Percentiles rank a stretch among this genome's conserved stretches.
phyloP scores from a whole-genome alignment of 2,888 invertebrate species.

The Phorcus lineatus region DNA sequence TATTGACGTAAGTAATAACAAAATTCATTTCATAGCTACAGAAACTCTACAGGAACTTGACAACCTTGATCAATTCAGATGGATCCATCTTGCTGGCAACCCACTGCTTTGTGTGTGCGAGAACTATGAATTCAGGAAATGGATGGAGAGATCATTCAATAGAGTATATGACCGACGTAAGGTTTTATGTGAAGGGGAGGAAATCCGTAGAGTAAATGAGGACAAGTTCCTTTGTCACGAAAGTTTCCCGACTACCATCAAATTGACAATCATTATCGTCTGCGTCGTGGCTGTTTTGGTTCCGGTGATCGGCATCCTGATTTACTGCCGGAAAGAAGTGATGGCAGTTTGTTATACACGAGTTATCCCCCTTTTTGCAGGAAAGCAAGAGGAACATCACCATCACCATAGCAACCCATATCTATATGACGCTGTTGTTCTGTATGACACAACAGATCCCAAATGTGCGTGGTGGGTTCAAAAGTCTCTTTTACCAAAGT shows the following conservation, averaged over 20 bases:
- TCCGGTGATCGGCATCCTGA: not conserved
- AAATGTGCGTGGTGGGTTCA: constrained; percentile 14
- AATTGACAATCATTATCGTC: not conserved
- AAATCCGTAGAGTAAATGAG: not conserved
- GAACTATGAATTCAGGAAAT: not conserved
- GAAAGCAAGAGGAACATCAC: not conserved
- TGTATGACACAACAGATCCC: constrained; percentile 8
- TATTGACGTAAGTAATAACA: not conserved
- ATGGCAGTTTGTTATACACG: not conserved
- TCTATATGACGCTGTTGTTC: not conserved
- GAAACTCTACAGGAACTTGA: constrained; percentile 1
- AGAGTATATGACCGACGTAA: constrained; percentile 10
- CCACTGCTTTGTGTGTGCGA: not conserved
- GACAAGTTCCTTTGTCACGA: not conserved
- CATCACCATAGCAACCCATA: not conserved
- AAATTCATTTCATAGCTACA: not conserved
- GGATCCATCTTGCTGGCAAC: not conserved
- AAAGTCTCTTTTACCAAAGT: not conserved
- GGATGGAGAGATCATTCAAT: not conserved
- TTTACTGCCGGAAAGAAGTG: constrained; percentile 1
- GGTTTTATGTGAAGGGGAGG: not conserved
- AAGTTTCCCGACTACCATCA: not conserved
- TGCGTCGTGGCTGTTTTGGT: not conserved
- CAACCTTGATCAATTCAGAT: not conserved
- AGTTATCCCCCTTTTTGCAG: not conserved